Evolutionary conservation across 2,888 invertebrate species (phyloP).

Genomic region (Aphodius granarius): DNA sequence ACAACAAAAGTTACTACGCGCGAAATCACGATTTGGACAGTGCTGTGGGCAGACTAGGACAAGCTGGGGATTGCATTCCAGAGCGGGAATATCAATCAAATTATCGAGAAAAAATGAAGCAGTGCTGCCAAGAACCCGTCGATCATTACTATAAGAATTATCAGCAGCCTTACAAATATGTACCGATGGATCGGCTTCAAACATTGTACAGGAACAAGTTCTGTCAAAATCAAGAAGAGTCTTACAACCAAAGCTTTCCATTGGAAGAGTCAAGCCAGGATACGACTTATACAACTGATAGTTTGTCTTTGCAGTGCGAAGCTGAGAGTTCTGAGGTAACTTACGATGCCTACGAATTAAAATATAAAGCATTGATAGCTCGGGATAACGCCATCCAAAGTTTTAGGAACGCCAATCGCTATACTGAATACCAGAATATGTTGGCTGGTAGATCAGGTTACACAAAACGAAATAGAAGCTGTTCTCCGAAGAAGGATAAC

Average conservation of each 20-base stretch:
- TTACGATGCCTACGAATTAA: not conserved
- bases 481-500: not conserved
- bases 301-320: conserved; percentile 1
- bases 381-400: not conserved
- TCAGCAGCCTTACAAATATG: not conserved
- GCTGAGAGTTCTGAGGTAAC: not conserved
- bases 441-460: not conserved
- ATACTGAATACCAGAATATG: not conserved
- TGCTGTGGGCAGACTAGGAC: not conserved
- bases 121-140: not conserved
- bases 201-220: not conserved
- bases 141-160: not conserved
- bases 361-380: not conserved
- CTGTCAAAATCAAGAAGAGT: not conserved
- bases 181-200: not conserved
- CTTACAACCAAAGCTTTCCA: not conserved
- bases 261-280: not conserved
- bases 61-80: not conserved
- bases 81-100: not conserved
- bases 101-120: not conserved
- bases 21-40: not conserved
- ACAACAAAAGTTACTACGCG: not conserved
- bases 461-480: not conserved
- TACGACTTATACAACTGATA: not conserved
- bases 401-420: not conserved